phyloP scores from a whole-genome alignment of 1,140 invertebrate genomes.

The Leguminivora glycinivorella region DNA sequence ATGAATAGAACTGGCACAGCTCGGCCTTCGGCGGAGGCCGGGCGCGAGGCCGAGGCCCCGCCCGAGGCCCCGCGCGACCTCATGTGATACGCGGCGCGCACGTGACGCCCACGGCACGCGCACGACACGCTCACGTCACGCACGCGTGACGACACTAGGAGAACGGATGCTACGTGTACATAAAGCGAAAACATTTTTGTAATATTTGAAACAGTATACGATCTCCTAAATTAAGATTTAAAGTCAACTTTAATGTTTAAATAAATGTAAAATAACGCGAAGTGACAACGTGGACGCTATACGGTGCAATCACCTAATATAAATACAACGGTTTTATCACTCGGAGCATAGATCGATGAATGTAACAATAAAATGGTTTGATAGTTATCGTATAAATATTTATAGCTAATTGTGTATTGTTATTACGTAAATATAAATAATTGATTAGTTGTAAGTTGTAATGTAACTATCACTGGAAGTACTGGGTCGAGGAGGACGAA shows the following conservation, averaged over 20 bases:
- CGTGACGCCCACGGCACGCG: constrained; percentile 32
- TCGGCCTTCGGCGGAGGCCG: constrained; percentile 35
- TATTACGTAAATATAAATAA: constrained; percentile 78
- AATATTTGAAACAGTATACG: constrained; percentile 79
- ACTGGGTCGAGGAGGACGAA: constrained; percentile 61
- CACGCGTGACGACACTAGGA: constrained; percentile 50
- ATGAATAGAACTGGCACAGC: constrained; percentile 60
- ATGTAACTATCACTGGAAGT: constrained; percentile 65
- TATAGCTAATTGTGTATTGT: constrained; percentile 79
- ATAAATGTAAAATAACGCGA: constrained; percentile 62
- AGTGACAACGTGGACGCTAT: constrained; percentile 66
- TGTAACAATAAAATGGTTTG: constrained; percentile 75
- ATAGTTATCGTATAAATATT: constrained; percentile 79
- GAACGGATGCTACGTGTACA: constrained; percentile 72
- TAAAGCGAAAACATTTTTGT: constrained; percentile 73
- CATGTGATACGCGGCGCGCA: constrained; percentile 12
- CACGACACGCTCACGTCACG: constrained; percentile 33
- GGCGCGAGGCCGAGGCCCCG: constrained; percentile 38
- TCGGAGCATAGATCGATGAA: constrained; percentile 59
- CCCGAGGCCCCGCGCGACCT: constrained; percentile 32
- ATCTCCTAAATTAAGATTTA: constrained; percentile 79
- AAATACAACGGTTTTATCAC: constrained; percentile 57
- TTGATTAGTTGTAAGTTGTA: constrained; percentile 76
- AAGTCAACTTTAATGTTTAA: constrained; percentile 77
- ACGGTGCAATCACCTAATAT: constrained; percentile 60